Percentiles rank a stretch among this genome's conserved stretches.
Conservation (phyloP, 2,113 vertebrate species). For the Callithrix jacchus region DNA sequence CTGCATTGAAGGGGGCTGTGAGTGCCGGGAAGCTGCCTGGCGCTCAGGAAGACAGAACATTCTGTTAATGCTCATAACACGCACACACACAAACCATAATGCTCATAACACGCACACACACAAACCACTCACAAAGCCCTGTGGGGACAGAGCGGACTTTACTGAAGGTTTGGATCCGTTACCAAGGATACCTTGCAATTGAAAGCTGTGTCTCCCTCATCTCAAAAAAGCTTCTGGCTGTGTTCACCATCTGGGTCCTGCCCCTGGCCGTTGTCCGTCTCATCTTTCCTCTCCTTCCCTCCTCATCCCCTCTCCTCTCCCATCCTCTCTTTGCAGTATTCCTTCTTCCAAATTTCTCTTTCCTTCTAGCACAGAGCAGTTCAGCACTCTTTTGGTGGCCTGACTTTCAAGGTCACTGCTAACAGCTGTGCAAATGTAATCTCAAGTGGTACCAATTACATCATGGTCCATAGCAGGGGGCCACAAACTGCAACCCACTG, state of each 20-base stretch:
- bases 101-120: too few relatives aligned
- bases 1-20: neutral
- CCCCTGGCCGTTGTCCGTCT: fast-evolving
- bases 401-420: neutral
- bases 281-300: neutral
- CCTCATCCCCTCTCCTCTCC: neutral
- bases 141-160: neutral
- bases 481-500: neutral
- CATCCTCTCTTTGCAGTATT: too few relatives aligned
- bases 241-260: neutral
- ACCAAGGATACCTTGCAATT: neutral
- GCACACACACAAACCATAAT: fast-evolving
- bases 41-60: neutral
- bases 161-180: neutral
- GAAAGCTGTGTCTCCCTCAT: fast-evolving
- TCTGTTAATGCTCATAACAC: too few relatives aligned
- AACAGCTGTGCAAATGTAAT: neutral
- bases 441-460: neutral
- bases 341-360: neutral
- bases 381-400: neutral
- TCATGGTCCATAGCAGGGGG: neutral
- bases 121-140: fast-evolving
- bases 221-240: fast-evolving
- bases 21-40: neutral
- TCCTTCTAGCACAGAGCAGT: neutral